Base-by-base conservation (phyloP, 2,113 vertebrate species). In the Myocastor coypus region DNA sequence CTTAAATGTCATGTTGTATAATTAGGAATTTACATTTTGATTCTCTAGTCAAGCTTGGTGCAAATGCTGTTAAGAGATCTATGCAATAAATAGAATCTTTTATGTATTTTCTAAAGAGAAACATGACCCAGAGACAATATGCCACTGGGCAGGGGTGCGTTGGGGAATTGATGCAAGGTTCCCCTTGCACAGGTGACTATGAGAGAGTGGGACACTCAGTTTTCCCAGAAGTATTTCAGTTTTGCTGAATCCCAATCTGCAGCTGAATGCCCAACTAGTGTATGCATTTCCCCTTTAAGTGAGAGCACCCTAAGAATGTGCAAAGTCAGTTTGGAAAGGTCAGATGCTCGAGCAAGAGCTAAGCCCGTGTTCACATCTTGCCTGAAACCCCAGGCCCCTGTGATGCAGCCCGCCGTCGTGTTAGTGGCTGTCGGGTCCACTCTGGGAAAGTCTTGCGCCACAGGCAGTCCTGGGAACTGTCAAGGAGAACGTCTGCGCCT, bases 211-310 rank as follows among this genome's bases (percentile, higher is more conserved):
- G 20, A 3, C 34, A 5, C 46, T 42, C 42, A n/a, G 24, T 42
- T 90, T 59, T 85, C 5, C 52, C 1, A 4, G 7, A 77, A 55
- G 4, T 78, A 91, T 88, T 86, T 92, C 64, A 17, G 5, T 80
- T 96, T 95, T 61, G 19, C 87, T 81, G 42, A 92, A 69, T 92
- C 90, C 68, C 82, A 55, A 55, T 55, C 73, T 77, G 4, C 17
- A 83, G 42, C 32, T 83, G 22, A 91, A 63, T 95, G 94, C 94
- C n/a, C 32, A 55, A 87, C 24, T 6, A 37, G 40, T 75, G 71
- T 92, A 37, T 92, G 91, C 52, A 59, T 91, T 83, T 75, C 22
- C 10, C 11, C 34, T 95, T 73, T 63, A 94, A 75, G 83, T 73
- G 32, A 81, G 22, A 50, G 13, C 34, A 52, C 68, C 40, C 14